phyloP scores from a whole-genome alignment of 2,113 vertebrate genomes.

The Motacilla tschutschensis region DNA sequence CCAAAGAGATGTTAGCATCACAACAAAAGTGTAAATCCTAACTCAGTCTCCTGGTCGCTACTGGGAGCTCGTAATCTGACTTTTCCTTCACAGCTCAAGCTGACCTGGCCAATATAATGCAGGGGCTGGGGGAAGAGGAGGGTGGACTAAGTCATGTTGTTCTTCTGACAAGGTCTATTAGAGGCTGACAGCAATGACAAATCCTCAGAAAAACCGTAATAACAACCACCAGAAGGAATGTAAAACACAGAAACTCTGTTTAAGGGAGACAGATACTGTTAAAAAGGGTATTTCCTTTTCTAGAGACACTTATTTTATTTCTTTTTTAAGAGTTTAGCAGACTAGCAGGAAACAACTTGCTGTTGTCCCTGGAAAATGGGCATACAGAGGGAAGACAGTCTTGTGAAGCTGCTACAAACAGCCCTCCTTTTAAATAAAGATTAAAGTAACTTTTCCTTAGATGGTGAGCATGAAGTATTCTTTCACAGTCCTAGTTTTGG shows the following conservation, averaged over 20 bases:
- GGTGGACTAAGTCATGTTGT: not conserved
- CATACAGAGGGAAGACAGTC: not conserved
- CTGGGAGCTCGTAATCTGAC: not conserved
- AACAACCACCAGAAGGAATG: not conserved
- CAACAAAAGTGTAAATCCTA: not conserved
- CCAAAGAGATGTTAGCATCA: not conserved
- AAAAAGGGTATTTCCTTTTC: not conserved
- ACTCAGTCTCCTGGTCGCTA: not conserved
- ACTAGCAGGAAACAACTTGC: not conserved
- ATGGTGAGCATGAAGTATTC: not conserved
- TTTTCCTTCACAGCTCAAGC: not conserved
- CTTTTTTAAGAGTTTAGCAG: not conserved
- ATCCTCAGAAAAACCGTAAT: not conserved
- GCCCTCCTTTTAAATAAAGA: not conserved
- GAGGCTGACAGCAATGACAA: not conserved
- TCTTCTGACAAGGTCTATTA: not conserved
- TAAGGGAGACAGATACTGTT: not conserved
- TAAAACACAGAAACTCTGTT: not conserved
- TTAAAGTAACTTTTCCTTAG: not conserved
- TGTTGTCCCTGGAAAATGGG: not conserved
- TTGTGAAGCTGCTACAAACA: not conserved
- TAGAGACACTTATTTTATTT: not conserved
- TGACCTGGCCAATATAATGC: not conserved
- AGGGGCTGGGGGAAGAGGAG: not conserved
- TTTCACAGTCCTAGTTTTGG: not conserved